phyloP scores from a whole-genome alignment of 1,140 invertebrate genomes.

The Neodiprion pinetum region DNA sequence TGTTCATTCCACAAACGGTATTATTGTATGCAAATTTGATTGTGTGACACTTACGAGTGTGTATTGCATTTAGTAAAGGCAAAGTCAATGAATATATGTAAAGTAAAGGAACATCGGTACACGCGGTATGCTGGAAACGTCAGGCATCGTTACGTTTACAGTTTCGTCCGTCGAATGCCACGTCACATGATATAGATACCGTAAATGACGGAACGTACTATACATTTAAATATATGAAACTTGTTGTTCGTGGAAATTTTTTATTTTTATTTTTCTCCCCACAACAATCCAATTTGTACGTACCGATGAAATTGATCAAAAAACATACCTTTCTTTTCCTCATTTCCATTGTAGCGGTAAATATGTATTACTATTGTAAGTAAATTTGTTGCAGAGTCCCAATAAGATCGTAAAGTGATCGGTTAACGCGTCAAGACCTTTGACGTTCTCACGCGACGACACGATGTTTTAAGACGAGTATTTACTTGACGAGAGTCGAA shows the following conservation, averaged over 20 bases:
- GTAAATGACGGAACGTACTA: neutral
- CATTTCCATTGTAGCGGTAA: neutral
- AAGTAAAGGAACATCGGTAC: neutral
- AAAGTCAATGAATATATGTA: neutral
- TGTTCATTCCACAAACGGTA: too few relatives aligned
- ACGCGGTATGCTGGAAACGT: neutral
- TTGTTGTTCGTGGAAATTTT: neutral
- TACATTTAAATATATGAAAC: neutral
- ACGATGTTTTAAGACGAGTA: neutral
- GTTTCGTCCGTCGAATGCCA: neutral
- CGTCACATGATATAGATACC: neutral
- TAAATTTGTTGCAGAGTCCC: too few relatives aligned
- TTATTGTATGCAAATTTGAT: too few relatives aligned
- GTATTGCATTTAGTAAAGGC: conserved; percentile 38
- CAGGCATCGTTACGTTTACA: neutral
- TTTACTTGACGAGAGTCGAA: neutral
- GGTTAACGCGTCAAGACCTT: too few relatives aligned
- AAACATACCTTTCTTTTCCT: conserved; percentile 6
- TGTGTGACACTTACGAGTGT: conserved; percentile 34
- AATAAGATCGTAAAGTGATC: too few relatives aligned
- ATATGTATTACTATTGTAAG: neutral
- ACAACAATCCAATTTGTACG: too few relatives aligned
- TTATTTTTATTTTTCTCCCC: neutral
- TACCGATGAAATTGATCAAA: neutral
- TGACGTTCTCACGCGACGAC: neutral